Evolutionary conservation across 2,888 invertebrate species (phyloP), one percentile per base, ranked within the genome.

Genomic region (Phymatocera aterrima): DNA sequence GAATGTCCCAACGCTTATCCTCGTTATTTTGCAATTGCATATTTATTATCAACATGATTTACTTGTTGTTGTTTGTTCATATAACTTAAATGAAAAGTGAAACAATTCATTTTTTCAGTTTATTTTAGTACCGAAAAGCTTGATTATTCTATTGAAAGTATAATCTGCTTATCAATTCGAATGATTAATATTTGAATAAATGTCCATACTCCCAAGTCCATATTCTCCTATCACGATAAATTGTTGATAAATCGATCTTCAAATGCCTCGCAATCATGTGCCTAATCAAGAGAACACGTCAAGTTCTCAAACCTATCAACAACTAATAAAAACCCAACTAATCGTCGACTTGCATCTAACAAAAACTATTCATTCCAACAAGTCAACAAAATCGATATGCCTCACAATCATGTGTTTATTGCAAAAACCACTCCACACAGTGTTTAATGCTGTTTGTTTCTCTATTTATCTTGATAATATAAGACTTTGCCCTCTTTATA

Each of bases 1-100:
- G 34, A 72, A 72, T 72, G 72, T 72, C 72, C 12, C 46, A 77
- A 60, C 34, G n/a, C 37, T 34, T 48, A 34, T 57, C 18, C n/a
- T 40, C 34, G n/a, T 8, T 12, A 51, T 77, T 65, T 61, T 46
- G 57, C 40, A 75, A 75, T 54, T 31, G 48, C 3, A 43, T 57
- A 24, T 37, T 37, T 34, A 37, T 34, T 18, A 64, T 37, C 15
- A 12, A n/a, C 24, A 48, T 51, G 18, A 21, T 24, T 51, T 43
- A 68, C 43, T 68, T 68, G 43, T 24, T 60, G 60, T 68, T 68
- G 31, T 68, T 46, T 68, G 46, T 46, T 43, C 54, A 54, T 6
- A 21, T 43, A 28, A 37, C 2, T 40, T 0, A 3, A 12, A 43
- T 43, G 40, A 18, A 65, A n/a, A 43, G 43, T 37, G 5, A 68